These are phyloP conservation scores for Macropus fuliginosus DNA, from an alignment of 2,797 vertebrate genomes.

Conservation along the genomic window DNA sequence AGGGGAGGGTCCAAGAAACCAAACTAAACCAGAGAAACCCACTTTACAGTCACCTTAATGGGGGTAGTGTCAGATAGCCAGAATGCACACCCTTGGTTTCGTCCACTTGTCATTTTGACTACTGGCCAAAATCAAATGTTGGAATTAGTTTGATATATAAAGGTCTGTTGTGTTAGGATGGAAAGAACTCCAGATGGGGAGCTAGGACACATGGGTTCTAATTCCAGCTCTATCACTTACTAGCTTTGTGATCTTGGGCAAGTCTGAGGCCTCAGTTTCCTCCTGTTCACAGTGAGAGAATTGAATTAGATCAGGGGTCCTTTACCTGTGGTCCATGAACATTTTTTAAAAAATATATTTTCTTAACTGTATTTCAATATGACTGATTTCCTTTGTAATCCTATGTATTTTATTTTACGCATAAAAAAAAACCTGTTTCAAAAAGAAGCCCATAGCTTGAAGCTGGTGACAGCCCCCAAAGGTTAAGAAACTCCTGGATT, in stretches of 20 bases:
- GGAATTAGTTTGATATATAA: background rate
- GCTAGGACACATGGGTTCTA: slow-evolving; percentile 25
- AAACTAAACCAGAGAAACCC: slow-evolving; percentile 9
- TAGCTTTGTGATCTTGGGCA: slow-evolving; percentile 5
- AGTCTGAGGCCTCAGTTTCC: background rate
- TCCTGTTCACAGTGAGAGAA: slow-evolving; percentile 20
- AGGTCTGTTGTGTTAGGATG: background rate
- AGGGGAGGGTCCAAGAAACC: slow-evolving; percentile 8
- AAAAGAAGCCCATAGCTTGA: background rate
- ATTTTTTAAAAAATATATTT: background rate
- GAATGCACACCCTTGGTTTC: slow-evolving; percentile 11
- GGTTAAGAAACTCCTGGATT: background rate
- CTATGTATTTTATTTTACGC: background rate
- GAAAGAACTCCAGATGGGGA: background rate
- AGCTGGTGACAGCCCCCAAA: background rate
- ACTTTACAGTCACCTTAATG: slow-evolving; percentile 37
- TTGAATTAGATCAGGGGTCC: background rate
- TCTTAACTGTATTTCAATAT: background rate
- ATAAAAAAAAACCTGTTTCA: background rate
- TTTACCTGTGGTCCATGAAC: background rate
- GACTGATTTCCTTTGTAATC: background rate
- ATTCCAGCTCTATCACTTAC: slow-evolving; percentile 17
- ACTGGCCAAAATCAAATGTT: slow-evolving; percentile 29
- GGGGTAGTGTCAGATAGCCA: slow-evolving; percentile 30
- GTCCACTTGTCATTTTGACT: slow-evolving; percentile 13